phyloP scores from a whole-genome alignment of 1,140 invertebrate species.

The Orchesella cincta region DNA sequence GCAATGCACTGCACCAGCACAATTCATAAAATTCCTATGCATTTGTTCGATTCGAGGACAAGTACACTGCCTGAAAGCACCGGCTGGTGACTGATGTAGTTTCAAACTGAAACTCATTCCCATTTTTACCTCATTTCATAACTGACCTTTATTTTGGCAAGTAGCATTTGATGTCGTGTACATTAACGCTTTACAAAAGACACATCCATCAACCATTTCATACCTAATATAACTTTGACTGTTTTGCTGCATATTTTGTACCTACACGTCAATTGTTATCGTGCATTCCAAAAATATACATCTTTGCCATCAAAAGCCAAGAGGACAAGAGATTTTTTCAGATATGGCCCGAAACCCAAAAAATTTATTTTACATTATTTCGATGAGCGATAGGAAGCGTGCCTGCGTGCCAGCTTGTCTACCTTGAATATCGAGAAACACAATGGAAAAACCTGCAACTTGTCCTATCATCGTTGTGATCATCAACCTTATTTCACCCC shows the following conservation, averaged over 20 bases:
- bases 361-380: slow-evolving; percentile 1
- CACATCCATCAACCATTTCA: not conserved
- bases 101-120: no score
- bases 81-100: no score
- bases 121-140: no score
- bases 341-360: not conserved
- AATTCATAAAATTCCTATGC: no score
- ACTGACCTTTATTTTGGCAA: no score
- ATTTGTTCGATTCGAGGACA: no score
- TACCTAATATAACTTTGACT: slow-evolving; percentile 7
- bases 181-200: no score
- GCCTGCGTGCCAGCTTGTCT: slow-evolving; percentile 17
- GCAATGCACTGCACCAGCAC: no score
- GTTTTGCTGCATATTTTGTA: not conserved
- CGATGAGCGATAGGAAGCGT: not conserved
- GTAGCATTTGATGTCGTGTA: no score
- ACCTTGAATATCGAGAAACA: not conserved
- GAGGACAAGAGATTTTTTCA: not conserved
- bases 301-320: not conserved
- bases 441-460: slow-evolving; percentile 12
- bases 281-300: not conserved
- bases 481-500: slow-evolving; percentile 21
- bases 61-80: no score
- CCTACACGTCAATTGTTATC: not conserved
- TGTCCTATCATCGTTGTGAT: slow-evolving; percentile 20